Conservation (phyloP, 2,888 invertebrate genomes). For the Pristionchus japonicus region DNA sequence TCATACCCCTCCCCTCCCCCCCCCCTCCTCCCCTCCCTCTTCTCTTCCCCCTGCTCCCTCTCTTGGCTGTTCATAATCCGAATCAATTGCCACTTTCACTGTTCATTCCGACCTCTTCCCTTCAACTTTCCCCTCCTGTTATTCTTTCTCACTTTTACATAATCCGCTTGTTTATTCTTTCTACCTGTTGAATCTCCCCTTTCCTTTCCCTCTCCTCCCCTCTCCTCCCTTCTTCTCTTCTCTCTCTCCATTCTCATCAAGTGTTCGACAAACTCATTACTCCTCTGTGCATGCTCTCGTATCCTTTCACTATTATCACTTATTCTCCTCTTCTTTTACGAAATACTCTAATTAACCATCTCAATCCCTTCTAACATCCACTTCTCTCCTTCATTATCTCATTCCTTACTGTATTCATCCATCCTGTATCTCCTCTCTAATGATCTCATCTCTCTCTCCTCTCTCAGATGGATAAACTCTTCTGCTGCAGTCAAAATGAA, state of each 20-base stretch:
- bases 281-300: neutral
- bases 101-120: neutral
- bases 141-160: conserved; percentile 13
- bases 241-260: neutral
- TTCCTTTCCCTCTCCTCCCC: neutral
- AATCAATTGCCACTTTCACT: conserved; percentile 31
- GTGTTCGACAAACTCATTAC: conserved; percentile 18
- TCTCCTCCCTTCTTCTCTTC: neutral
- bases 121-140: neutral
- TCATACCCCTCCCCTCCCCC: neutral
- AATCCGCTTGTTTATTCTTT: conserved; percentile 10
- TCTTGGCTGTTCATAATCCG: neutral
- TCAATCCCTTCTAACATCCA: neutral
- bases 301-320: neutral
- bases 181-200: neutral
- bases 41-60: neutral
- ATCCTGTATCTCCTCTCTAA: neutral
- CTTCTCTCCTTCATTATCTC: neutral
- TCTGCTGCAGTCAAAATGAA: neutral
- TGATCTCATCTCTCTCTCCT: neutral
- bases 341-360: neutral
- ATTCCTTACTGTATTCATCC: neutral
- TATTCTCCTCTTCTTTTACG: neutral
- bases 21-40: neutral
- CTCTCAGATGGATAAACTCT: neutral